phyloP scores from a whole-genome alignment of 1,140 invertebrate genomes.

The Caerostris extrusa region DNA sequence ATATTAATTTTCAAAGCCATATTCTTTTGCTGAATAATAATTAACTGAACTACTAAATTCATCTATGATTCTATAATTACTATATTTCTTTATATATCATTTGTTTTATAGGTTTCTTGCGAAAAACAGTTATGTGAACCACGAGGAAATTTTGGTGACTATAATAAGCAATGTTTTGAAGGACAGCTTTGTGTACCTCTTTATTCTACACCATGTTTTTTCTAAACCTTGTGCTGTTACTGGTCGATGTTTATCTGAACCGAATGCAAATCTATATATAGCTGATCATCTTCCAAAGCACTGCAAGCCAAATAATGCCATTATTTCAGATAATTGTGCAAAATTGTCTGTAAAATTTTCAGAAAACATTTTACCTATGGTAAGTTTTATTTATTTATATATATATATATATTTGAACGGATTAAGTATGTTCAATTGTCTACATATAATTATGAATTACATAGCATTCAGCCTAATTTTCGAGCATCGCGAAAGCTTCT shows the following conservation, averaged over 20 bases:
- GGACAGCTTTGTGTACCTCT: constrained; percentile 80
- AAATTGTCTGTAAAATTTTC: constrained; percentile 88
- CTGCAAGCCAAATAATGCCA: constrained; percentile 90
- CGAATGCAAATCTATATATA: constrained; percentile 88
- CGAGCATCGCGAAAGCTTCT: too few relatives aligned
- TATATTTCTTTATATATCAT: background rate
- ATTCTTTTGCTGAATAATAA: too few relatives aligned
- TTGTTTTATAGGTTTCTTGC: constrained; percentile 80
- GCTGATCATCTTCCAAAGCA: constrained; percentile 88
- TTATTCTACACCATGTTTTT: constrained; percentile 85
- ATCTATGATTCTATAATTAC: too few relatives aligned
- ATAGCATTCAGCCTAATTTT: too few relatives aligned
- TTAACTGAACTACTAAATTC: too few relatives aligned
- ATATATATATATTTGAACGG: background rate
- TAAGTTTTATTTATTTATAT: constrained; percentile 77
- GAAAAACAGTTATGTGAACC: constrained; percentile 53
- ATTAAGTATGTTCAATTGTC: too few relatives aligned
- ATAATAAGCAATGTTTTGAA: constrained; percentile 78
- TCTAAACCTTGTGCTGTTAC: constrained; percentile 88
- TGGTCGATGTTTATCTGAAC: constrained; percentile 90
- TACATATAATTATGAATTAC: too few relatives aligned
- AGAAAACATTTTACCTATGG: constrained; percentile 83
- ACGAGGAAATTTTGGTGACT: background rate
- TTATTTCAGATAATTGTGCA: constrained; percentile 87
- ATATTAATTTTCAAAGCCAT: too few relatives aligned